Base-by-base conservation (phyloP, 2,113 vertebrate genomes). In the Theristicus caerulescens region DNA sequence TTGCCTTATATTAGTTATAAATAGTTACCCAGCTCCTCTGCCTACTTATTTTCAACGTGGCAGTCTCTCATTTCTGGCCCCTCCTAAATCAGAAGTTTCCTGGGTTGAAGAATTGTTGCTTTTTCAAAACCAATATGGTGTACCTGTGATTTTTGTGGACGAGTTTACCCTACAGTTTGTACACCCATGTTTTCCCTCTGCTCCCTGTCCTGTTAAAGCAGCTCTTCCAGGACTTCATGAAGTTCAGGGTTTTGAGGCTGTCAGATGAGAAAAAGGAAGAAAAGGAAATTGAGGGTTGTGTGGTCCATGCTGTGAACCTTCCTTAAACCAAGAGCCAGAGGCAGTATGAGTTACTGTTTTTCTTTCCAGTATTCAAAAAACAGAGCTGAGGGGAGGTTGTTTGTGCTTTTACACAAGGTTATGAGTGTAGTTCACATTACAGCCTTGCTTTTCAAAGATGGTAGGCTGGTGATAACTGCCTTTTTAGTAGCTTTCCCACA, bases 1-100 rank as follows among this genome's bases (percentile, higher is more conserved):
- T 93, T 95, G 81, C 69, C 42, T 96, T 95, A 58, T 26, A 3
- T 80, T 82, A 88, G 29, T 74, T 92, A 70, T 67, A 94, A 83
- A 73, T 82, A 95, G 36, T 80, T 82, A 36, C 14, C 42, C 6
- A 54, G 32, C 9, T 88, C 32, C 72, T 84, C 21, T 69, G 44
- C 25, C 36, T 85, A 49, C 70, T 91, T 77, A 47, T 55, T 90
- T 82, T 86, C 46, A 78, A 24, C 7, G 2, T 10, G 4, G 13
- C 40, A 36, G 3, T 76, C 44, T 80, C 55, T 93, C 32, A 3
- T 38, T 49, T 77, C 21, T 59, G 32, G 1, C 13, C 20, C 46
- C 42, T 96, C n/a, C 55, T 69, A 21, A 76, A 76, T 92, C 64
- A 72, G 31, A 78, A 34, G 42, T 49, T 69, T 62, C 25, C 47